phyloP scores from a whole-genome alignment of 2,797 vertebrate species.

The Bovichtus variegatus region DNA sequence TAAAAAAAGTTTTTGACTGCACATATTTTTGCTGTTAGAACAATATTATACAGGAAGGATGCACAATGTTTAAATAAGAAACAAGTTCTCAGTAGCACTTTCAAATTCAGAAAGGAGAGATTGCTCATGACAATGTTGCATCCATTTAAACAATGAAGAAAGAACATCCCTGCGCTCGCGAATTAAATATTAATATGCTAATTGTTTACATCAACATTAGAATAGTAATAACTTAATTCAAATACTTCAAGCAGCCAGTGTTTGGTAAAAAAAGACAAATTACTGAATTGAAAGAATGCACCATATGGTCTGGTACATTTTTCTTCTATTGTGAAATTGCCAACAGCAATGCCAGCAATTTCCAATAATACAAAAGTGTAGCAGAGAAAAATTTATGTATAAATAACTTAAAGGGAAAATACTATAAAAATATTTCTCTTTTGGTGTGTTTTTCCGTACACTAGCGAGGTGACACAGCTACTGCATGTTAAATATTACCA shows the following conservation, averaged over 20 bases:
- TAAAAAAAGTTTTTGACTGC: conserved; percentile 21
- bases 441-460: conserved; percentile 30
- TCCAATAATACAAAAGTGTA: conserved; percentile 45
- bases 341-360: conserved; percentile 46
- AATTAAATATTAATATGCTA: conserved; percentile 55
- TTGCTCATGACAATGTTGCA: conserved; percentile 4
- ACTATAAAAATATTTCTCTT: conserved; percentile 32
- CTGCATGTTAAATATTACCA: conserved; percentile 37
- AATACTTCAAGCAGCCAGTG: conserved; percentile 72
- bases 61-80: conserved; percentile 1
- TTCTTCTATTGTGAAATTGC: conserved; percentile 43
- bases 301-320: conserved; percentile 9
- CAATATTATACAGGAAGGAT: not conserved
- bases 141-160: conserved; percentile 37
- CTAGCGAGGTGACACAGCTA: conserved; percentile 19
- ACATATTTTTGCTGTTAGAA: conserved; percentile 11
- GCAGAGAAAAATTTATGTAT: conserved; percentile 35
- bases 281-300: conserved; percentile 69
- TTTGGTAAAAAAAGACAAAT: conserved; percentile 60
- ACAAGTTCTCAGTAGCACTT: conserved; percentile 59
- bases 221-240: conserved; percentile 68
- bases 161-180: conserved; percentile 65
- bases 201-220: conserved; percentile 50
- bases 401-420: conserved; percentile 57
- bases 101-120: conserved; percentile 31